Conservation (phyloP, 2,113 vertebrate species). For the Gila orcuttii region DNA sequence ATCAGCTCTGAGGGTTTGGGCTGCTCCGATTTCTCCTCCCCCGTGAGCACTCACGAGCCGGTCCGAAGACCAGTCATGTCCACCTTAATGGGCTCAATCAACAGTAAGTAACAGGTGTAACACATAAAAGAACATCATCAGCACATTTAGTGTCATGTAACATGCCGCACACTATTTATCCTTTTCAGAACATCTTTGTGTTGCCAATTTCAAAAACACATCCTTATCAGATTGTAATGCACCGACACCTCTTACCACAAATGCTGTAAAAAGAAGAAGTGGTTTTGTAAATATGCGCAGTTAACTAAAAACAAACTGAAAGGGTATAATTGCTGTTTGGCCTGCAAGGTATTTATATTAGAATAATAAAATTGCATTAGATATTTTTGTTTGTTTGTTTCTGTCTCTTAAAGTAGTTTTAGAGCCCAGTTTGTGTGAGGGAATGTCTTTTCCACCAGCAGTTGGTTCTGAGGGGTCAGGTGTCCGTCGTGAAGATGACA, state of each 20-base stretch:
- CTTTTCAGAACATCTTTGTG: background rate
- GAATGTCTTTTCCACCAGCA: conserved; percentile 19
- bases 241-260: background rate
- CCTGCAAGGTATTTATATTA: background rate
- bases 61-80: conserved; percentile 56
- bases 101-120: conserved; percentile 58
- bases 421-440: conserved; percentile 37
- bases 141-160: background rate
- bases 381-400: background rate
- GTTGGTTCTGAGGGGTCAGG: conserved; percentile 23
- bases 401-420: background rate
- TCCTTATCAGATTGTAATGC: background rate
- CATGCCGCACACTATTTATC: background rate
- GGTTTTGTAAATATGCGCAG: background rate
- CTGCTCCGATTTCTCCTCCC: conserved; percentile 68
- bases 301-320: background rate
- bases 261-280: background rate
- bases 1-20: conserved; percentile 77
- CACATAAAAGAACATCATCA: background rate
- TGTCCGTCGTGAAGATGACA: conserved; percentile 81
- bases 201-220: background rate
- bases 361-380: background rate
- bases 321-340: background rate
- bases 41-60: conserved; percentile 64
- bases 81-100: conserved; percentile 54